Conservation (phyloP, 1,140 invertebrate species). For the Lycorma delicatula region DNA sequence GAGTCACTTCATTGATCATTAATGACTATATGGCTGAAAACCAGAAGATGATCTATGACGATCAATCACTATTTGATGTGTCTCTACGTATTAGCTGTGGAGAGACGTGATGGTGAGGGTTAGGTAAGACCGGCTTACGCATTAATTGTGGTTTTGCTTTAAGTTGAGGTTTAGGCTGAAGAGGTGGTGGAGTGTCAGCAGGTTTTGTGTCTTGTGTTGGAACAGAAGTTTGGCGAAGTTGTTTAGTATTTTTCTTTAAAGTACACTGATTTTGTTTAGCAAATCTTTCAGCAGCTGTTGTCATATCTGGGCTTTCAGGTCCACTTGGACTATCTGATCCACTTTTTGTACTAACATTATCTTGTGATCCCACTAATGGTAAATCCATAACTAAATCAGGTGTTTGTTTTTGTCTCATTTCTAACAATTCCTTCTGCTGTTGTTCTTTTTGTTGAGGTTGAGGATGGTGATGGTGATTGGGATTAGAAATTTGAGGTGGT, state of each 20-base stretch:
- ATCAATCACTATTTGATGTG: too few relatives aligned
- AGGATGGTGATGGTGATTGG: neutral
- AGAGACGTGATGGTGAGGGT: conserved; percentile 8
- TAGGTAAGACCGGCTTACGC: conserved; percentile 52
- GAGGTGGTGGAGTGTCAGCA: conserved; percentile 32
- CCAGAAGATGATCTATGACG: too few relatives aligned
- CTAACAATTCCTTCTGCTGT: conserved; percentile 38
- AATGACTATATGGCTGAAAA: too few relatives aligned
- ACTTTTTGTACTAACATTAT: neutral
- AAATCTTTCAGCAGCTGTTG: conserved; percentile 62
- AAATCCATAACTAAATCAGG: conserved; percentile 86
- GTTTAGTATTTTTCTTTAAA: conserved; percentile 63
- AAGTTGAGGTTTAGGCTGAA: conserved; percentile 53
- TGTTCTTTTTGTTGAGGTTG: neutral
- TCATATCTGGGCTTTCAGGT: conserved; percentile 57
- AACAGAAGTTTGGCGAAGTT: neutral
- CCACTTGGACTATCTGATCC: conserved; percentile 31
- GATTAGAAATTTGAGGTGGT: too few relatives aligned
- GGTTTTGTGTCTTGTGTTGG: conserved; percentile 15
- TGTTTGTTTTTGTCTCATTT: conserved; percentile 55
- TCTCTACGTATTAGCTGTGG: conserved; percentile 17
- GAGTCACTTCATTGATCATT: too few relatives aligned
- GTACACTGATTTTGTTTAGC: conserved; percentile 74
- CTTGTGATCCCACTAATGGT: conserved; percentile 41
- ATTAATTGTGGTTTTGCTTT: conserved; percentile 65